A percentile compares a stretch with the other conserved stretches of the same genome.
Evolutionary conservation across 1,140 invertebrate genomes (phyloP).

Genomic region (Plectrocnemia conspersa): DNA sequence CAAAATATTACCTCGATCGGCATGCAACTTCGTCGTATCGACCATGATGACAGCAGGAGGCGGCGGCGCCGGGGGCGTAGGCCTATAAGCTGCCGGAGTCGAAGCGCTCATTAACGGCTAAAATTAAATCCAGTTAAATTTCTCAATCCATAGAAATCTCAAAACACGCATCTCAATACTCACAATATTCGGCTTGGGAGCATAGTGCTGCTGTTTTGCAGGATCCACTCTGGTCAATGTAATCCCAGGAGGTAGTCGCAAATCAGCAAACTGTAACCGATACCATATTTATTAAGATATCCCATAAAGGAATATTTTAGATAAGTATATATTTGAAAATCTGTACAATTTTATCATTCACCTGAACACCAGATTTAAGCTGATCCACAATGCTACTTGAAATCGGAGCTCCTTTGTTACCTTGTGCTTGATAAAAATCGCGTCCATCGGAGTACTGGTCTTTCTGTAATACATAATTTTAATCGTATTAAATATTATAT

Average conservation of each 20-base stretch:
- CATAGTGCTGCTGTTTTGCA: conserved; percentile 42
- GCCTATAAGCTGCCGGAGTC: conserved; percentile 41
- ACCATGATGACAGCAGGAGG: conserved; percentile 47
- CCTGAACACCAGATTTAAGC: conserved; percentile 54
- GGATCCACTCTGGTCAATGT: conserved; percentile 76
- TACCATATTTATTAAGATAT: too few species aligned
- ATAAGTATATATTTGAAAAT: too few species aligned
- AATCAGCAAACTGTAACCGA: conserved; percentile 59
- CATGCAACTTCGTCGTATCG: conserved; percentile 40
- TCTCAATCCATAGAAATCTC: background rate
- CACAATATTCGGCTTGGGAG: conserved; percentile 22
- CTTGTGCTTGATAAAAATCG: background rate
- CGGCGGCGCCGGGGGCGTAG: conserved; percentile 38
- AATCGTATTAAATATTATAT: background rate
- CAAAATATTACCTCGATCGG: conserved; percentile 22
- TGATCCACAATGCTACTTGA: conserved; percentile 58
- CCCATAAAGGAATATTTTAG: too few species aligned
- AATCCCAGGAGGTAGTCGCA: conserved; percentile 74
- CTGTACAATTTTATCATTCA: conserved; percentile 26
- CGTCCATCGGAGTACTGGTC: background rate
- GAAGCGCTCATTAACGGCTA: conserved; percentile 42
- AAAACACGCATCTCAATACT: background rate
- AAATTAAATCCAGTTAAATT: conserved; percentile 7
- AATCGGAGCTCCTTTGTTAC: conserved; percentile 31
- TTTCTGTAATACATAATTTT: conserved; percentile 3